Evolutionary conservation across 2,888 invertebrate genomes (phyloP).

Genomic region (Sylvicola cinctus): DNA sequence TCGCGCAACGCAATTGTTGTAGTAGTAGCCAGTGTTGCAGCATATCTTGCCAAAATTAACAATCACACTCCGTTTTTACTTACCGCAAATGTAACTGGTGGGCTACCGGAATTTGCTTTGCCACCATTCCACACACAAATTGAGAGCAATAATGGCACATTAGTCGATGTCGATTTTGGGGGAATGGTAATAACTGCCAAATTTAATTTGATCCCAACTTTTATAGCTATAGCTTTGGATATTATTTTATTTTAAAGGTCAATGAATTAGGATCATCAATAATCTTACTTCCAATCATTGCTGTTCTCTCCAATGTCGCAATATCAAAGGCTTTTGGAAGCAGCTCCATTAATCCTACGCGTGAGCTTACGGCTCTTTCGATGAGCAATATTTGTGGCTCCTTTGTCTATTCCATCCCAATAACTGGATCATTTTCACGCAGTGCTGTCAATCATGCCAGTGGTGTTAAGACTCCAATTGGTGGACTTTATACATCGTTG

Average conservation of each 20-base stretch:
- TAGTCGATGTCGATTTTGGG: slow-evolving; percentile 14
- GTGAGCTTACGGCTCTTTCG: slow-evolving; percentile 72
- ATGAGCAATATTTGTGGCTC: slow-evolving; percentile 70
- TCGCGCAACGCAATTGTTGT: slow-evolving; percentile 73
- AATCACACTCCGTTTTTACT: slow-evolving; percentile 42
- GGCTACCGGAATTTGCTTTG: slow-evolving; percentile 43
- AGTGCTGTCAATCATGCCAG: slow-evolving; percentile 92
- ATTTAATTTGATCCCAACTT: too few species aligned
- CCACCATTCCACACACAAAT: slow-evolving; percentile 47
- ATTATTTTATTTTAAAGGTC: too few species aligned
- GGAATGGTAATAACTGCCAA: slow-evolving; percentile 14
- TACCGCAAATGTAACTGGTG: slow-evolving; percentile 45
- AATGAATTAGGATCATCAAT: slow-evolving; percentile 69
- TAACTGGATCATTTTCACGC: slow-evolving; percentile 76
- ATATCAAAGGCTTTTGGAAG: slow-evolving; percentile 88
- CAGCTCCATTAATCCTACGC: slow-evolving; percentile 67
- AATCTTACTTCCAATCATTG: slow-evolving; percentile 70
- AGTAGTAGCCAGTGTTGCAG: slow-evolving; percentile 34
- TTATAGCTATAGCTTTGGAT: too few species aligned
- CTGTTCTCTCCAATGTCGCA: slow-evolving; percentile 81
- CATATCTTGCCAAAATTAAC: slow-evolving; percentile 34
- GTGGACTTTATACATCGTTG: slow-evolving; percentile 53
- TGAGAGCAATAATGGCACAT: slow-evolving; percentile 14
- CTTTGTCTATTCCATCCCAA: slow-evolving; percentile 78
- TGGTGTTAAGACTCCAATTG: slow-evolving; percentile 74